Conservation (phyloP, 2,113 vertebrate genomes). For the Cranoglanis bouderius region DNA sequence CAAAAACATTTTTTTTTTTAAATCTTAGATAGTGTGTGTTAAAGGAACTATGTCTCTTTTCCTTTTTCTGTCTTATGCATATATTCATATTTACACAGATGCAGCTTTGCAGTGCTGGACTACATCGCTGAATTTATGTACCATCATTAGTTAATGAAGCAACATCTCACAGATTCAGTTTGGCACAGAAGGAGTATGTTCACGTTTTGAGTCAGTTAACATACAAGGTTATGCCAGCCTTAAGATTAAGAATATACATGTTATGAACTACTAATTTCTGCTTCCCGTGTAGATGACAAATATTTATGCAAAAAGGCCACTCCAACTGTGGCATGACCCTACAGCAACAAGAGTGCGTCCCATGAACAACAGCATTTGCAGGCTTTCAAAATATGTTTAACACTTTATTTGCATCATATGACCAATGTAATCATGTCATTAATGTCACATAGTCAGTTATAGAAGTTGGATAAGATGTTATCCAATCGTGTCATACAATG, state of each 20-base stretch:
- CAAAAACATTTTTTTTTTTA: conserved; percentile 7
- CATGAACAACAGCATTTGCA: background rate
- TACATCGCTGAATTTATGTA: background rate
- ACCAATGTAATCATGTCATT: background rate
- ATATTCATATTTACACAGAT: background rate
- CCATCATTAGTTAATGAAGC: background rate
- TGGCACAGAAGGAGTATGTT: background rate
- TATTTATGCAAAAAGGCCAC: background rate
- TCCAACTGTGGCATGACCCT: background rate
- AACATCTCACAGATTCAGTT: background rate
- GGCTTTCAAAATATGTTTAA: background rate
- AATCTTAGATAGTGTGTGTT: background rate
- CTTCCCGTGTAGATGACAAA: background rate
- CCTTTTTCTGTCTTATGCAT: background rate
- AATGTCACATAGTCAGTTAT: background rate
- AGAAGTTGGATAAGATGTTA: background rate
- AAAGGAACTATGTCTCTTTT: background rate
- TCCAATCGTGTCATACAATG: background rate
- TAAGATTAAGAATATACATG: background rate
- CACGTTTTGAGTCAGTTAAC: background rate
- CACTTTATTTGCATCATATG: background rate
- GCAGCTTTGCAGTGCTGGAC: background rate
- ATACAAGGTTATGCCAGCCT: background rate
- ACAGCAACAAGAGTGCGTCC: background rate
- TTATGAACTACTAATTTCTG: background rate